Evolutionary conservation across 2,113 vertebrate species (phyloP), one percentile per base, ranked within the genome.

Genomic region (Macaca nemestrina): DNA sequence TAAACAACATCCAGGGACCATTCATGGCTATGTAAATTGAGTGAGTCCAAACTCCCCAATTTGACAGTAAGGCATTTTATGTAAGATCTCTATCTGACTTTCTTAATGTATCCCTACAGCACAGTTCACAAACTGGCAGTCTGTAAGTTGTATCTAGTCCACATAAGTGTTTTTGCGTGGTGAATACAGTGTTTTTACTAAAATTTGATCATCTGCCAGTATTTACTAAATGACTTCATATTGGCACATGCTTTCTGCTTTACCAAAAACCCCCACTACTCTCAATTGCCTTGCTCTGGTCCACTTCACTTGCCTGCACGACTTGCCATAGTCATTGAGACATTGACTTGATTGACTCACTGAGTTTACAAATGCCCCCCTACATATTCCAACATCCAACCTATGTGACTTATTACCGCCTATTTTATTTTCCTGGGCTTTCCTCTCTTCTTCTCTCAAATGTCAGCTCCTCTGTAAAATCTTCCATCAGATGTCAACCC

Each of bases 1-100:
- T 93, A 98, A 97, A 98, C 90, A 97, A 95, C 68, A 88, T 90
- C 59, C 96, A 93, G 84, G 78, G 96, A 85, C 76, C 72, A 45
- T 79, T 85, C 80, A 18, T 90, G 70, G 87, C 94, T 96, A 81
- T 94, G 68, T 76, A 96, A 96, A 87, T 81, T 90, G 84, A 95
- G 83, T 80, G 84, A 94, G 83, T 80, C 87, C 75, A 93, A 96
- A 84, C 30, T 92, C 82, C 79, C 67, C 67, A 83, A 35, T 52
- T 88, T 96, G 87, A 97, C 72, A 87, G 90, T 45, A 57, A 94
- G 32, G 59, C 72, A 92, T 85, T 87, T 95, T 88, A 87, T 92
- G 70, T 73, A 88, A 96, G 55, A 43, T 76, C 20, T 93, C 84
- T 84, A 10, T 70, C 90, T 97, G 87, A 85, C 45, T 94, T 87